phyloP scores from a whole-genome alignment of 2,113 vertebrate genomes.

The Sminthopsis crassicaudata region DNA sequence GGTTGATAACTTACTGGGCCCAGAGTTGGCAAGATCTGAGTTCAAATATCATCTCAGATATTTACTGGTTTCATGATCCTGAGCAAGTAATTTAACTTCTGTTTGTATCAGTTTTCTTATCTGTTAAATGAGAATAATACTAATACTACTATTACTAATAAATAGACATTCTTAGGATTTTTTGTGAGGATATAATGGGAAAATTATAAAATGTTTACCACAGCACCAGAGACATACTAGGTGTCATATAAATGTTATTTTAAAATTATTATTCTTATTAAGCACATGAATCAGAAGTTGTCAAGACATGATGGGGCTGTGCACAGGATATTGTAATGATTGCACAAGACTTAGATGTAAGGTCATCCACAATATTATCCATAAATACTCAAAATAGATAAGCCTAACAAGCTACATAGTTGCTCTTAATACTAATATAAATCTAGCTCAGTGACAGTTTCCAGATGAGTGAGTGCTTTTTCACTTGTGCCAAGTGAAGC shows the following conservation, averaged over 20 bases:
- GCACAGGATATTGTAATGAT: not conserved
- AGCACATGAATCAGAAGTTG: not conserved
- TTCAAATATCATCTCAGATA: not conserved
- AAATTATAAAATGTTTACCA: not conserved
- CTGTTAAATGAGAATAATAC: not conserved
- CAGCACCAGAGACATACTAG: not conserved
- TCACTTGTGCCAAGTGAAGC: not conserved
- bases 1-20: not conserved
- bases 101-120: not conserved
- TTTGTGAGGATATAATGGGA: not conserved
- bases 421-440: rapidly evolving
- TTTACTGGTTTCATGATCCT: not conserved
- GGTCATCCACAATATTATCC: not conserved
- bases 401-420: not conserved
- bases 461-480: not conserved
- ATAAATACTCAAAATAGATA: not conserved
- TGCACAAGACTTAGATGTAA: not conserved
- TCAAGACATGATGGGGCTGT: not conserved
- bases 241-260: not conserved
- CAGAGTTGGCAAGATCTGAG: not conserved
- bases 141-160: not conserved
- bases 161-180: not conserved
- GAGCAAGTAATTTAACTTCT: not conserved
- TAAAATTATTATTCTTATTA: not conserved
- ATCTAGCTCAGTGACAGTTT: not conserved